Percentiles rank a stretch among this genome's conserved stretches.
These are phyloP conservation scores for Gnatocerus cornutus DNA, from an alignment of 2,888 invertebrate species.

Conservation along the genomic window DNA sequence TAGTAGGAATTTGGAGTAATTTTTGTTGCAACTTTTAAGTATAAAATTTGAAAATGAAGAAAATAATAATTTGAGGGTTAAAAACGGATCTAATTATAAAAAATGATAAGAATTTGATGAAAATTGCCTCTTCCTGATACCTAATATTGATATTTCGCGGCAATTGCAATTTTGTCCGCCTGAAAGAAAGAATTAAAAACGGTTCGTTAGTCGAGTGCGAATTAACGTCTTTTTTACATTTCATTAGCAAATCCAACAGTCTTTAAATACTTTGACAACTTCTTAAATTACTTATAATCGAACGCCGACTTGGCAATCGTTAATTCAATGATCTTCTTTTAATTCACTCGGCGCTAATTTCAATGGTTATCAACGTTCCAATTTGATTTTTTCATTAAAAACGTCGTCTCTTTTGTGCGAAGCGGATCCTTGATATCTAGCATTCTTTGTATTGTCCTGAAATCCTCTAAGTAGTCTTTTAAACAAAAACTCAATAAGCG, in stretches of 20 bases:
- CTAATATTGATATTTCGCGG: conserved; percentile 38
- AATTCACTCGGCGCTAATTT: conserved; percentile 37
- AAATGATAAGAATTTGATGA: conserved; percentile 5
- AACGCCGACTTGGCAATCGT: conserved; percentile 32
- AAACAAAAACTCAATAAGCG: conserved; percentile 66
- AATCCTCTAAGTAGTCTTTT: conserved; percentile 60
- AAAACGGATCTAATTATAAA: neutral
- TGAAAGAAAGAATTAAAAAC: conserved; percentile 55
- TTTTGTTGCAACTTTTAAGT: too few relatives aligned
- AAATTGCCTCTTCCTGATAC: neutral
- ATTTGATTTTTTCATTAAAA: conserved; percentile 39
- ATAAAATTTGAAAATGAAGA: too few relatives aligned
- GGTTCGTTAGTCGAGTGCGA: conserved; percentile 60
- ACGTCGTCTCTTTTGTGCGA: conserved; percentile 17
- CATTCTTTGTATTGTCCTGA: conserved; percentile 32
- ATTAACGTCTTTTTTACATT: conserved; percentile 61
- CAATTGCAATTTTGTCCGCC: conserved; percentile 44
- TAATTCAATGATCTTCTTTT: conserved; percentile 47
- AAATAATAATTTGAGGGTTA: too few relatives aligned
- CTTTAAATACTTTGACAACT: conserved; percentile 57
- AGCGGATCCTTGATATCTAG: conserved; percentile 15
- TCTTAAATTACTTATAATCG: conserved; percentile 55
- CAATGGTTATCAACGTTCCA: conserved; percentile 31
- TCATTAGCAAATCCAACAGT: conserved; percentile 62
- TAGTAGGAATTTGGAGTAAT: too few relatives aligned